phyloP scores from a whole-genome alignment of 2,888 invertebrate species.

The Drosophila testacea region DNA sequence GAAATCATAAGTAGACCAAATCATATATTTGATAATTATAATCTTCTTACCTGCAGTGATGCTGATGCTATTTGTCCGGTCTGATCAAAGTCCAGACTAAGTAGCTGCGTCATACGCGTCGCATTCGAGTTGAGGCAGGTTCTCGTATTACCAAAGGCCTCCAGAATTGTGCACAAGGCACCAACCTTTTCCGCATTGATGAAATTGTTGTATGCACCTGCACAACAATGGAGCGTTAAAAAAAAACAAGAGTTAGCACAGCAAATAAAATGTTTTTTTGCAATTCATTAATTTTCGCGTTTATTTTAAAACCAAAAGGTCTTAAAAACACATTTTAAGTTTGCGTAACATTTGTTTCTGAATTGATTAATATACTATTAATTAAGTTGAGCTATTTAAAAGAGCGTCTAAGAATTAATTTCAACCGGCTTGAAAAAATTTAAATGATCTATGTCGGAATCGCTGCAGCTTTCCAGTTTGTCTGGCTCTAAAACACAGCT shows the following conservation, averaged over 20 bases:
- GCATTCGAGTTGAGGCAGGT: conserved; percentile 95
- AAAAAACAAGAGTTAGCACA: conserved; percentile 2
- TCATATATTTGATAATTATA: not conserved
- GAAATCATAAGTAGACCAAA: conserved; percentile 9
- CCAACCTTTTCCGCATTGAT: conserved; percentile 93
- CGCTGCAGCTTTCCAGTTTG: conserved; percentile 2
- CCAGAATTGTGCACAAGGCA: conserved; percentile 93
- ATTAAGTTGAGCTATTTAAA: not conserved
- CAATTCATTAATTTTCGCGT: not conserved
- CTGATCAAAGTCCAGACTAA: conserved; percentile 97
- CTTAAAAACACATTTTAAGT: not conserved
- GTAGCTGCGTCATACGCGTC: conserved; percentile 95
- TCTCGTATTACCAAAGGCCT: conserved; percentile 95
- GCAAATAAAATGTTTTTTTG: conserved; percentile 1
- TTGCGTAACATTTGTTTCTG: not conserved
- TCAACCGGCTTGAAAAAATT: not conserved
- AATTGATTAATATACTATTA: not conserved
- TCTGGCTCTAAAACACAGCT: conserved; percentile 1
- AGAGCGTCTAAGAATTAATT: conserved; percentile 1
- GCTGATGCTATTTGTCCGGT: conserved; percentile 95
- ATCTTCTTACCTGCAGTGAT: conserved; percentile 90
- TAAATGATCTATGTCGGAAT: not conserved
- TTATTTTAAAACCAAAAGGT: not conserved
- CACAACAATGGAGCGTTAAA: conserved; percentile 9
- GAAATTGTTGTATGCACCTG: conserved; percentile 89